These are phyloP conservation scores for Pristionchus pacificus DNA, from an alignment of 1,140 invertebrate genomes.

Conservation along the genomic window DNA sequence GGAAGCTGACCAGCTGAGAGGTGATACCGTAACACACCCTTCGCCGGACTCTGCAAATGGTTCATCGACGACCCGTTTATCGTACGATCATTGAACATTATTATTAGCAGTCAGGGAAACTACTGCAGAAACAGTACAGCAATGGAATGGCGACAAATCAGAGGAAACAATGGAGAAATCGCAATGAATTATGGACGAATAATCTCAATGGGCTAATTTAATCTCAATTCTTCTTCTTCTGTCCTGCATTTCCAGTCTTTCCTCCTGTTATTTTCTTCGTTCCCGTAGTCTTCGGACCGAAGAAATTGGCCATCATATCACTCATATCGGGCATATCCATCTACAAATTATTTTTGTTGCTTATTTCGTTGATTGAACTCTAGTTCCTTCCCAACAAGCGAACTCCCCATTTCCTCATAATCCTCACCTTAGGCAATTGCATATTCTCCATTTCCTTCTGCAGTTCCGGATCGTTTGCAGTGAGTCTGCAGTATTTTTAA, in stretches of 20 bases:
- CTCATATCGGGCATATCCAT: conserved; percentile 42
- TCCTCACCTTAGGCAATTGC: conserved; percentile 31
- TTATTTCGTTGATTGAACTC: not conserved
- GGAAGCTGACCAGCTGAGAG: no score
- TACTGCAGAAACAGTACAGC: no score
- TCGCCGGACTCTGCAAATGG: no score
- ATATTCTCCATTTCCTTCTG: conserved; percentile 54
- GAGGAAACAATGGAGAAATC: no score
- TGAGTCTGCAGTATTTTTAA: conserved; percentile 41
- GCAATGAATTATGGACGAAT: no score
- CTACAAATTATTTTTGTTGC: not conserved
- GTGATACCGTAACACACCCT: no score
- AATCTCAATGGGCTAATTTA: not conserved
- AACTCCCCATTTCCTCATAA: not conserved
- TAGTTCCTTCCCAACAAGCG: not conserved
- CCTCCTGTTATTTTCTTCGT: conserved; percentile 9
- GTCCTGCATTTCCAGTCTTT: conserved; percentile 3
- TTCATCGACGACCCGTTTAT: no score
- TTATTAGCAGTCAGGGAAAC: no score
- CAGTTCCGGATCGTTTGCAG: conserved; percentile 62
- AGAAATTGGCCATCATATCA: conserved; percentile 43
- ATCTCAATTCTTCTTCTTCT: not conserved
- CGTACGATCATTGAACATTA: no score
- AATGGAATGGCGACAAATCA: no score
- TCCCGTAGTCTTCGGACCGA: conserved; percentile 31